phyloP scores from a whole-genome alignment of 2,113 vertebrate genomes.

The Tragelaphus strepsiceros region DNA sequence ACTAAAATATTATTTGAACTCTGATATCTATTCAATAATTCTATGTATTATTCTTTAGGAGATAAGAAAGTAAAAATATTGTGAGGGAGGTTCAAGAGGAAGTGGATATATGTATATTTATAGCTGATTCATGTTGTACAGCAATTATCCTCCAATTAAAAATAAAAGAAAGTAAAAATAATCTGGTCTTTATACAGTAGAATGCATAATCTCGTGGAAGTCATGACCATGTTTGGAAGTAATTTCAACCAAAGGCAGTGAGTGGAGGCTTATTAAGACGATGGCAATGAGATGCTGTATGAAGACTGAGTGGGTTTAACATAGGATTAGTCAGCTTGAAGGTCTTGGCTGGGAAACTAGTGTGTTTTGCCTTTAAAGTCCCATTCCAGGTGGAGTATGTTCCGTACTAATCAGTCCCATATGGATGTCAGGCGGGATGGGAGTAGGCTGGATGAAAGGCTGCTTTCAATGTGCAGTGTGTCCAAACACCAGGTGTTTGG shows the following conservation, averaged over 20 bases:
- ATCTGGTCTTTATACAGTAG: neutral
- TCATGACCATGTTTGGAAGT: neutral
- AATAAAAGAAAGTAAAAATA: neutral
- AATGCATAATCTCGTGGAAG: neutral
- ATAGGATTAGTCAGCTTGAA: neutral
- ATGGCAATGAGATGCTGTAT: neutral
- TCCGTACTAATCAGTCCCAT: neutral
- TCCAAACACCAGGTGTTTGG: constrained; percentile 64
- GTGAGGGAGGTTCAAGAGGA: neutral
- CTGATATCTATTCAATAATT: neutral
- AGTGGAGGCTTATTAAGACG: neutral
- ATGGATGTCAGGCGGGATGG: neutral
- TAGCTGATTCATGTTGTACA: neutral
- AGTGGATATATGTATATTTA: neutral
- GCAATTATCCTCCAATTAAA: neutral
- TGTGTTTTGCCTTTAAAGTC: neutral
- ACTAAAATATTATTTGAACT: neutral
- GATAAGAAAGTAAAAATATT: neutral
- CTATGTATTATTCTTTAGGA: neutral
- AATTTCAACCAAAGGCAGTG: neutral
- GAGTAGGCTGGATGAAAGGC: constrained; percentile 25
- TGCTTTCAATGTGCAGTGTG: neutral
- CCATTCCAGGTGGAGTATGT: neutral
- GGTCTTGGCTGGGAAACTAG: neutral
- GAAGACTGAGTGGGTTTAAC: neutral